Percentiles rank a stretch among this genome's conserved stretches.
Conservation (phyloP, 1,140 invertebrate species). For the Cotesia glomerata region DNA sequence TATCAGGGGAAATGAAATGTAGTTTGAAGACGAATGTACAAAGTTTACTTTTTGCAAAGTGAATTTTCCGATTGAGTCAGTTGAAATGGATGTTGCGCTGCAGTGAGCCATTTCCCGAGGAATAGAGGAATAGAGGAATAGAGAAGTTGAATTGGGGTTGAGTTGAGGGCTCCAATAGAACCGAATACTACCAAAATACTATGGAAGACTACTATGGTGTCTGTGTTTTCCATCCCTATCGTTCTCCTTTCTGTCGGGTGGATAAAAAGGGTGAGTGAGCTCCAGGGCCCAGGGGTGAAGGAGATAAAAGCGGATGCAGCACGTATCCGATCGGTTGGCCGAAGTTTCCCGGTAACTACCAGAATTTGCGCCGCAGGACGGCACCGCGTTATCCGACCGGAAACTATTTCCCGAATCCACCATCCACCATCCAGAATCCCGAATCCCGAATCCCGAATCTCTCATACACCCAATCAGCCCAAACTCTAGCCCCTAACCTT, state of each 20-base stretch:
- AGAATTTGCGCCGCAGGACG: constrained; percentile 30
- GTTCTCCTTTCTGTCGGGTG: no score
- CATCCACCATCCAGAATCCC: constrained; percentile 12
- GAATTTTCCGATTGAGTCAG: constrained; percentile 26
- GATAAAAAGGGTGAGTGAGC: constrained; percentile 6
- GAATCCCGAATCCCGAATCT: constrained; percentile 9
- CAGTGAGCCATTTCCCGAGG: no score
- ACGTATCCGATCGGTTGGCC: constrained; percentile 31
- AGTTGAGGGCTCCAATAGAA: neutral
- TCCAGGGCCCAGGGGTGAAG: neutral
- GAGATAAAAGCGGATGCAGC: constrained; percentile 18
- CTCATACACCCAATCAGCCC: no score
- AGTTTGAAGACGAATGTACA: constrained; percentile 17
- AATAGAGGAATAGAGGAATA: no score
- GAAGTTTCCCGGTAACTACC: constrained; percentile 32
- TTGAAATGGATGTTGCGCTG: neutral
- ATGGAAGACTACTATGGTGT: neutral
- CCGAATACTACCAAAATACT: neutral
- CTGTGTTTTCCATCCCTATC: neutral
- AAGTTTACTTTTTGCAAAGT: constrained; percentile 24
- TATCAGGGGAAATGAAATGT: neutral
- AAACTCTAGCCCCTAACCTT: no score
- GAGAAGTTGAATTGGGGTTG: neutral
- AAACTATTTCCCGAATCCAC: constrained; percentile 33
- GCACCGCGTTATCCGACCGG: constrained; percentile 29